Evolutionary conservation across 2,888 invertebrate species (phyloP), one percentile per base, ranked within the genome.

Genomic region (Eurytoma adleriae): DNA sequence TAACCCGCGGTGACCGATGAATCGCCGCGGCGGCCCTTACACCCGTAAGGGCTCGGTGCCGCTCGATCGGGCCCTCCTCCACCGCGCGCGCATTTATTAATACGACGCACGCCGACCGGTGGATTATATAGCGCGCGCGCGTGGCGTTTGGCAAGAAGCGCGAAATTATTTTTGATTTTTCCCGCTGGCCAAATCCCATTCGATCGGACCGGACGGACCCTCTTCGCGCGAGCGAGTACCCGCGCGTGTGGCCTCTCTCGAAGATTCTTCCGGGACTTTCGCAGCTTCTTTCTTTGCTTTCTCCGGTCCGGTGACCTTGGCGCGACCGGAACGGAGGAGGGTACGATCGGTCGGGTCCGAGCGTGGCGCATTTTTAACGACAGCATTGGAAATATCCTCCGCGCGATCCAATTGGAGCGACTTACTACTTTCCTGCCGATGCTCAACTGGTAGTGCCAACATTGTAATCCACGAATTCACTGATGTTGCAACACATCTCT

Each of bases 101-200:
- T 78, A 59, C 61, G 59, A 50, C 66, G 24, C 24, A 20, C 50
- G 56, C 40, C 24, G 68, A 24, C 14, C 59, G 40, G 14, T n/a
- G 74, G 40, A 10, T 10, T 57, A 14, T 62, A 30, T 24, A 56
- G 24, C 27, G 56, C 56, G 70, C 40, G 70, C 40, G 56, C 2
- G 18, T 7, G 27, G 62, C 52, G 72, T 66, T 80, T 80, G 80
- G 80, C 80, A 80, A 72, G 72, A 52, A 40, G 16, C 12, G 40
- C 40, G 50, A 66, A 68, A 75, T 80, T 80, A 80, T 80, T 80
- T 80, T 77, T 80, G 69, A 77, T 80, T 80, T 80, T 80, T 73
- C 77, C 57, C 40, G 14, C 61, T 30, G 76, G 72, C 72, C 76
- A 77, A 75, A 69, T 73, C n/a, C 67, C 61, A 40, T 30, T 30